Conservation (phyloP, 2,797 vertebrate species). For the Eulemur albifrons region DNA sequence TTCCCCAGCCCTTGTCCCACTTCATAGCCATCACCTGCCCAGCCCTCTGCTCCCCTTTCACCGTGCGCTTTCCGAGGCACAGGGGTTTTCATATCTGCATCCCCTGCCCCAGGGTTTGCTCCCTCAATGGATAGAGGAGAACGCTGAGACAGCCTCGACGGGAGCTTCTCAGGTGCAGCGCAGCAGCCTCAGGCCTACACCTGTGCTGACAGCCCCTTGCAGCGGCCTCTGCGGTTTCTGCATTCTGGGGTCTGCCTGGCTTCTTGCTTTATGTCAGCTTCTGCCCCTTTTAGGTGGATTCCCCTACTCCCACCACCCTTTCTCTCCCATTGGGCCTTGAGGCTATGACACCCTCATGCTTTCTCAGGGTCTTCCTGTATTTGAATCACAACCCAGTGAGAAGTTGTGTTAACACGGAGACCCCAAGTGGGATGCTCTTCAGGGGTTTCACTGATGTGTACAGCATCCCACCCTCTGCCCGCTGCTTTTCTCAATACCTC, state of each 20-base stretch:
- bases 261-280: neutral
- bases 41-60: neutral
- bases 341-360: neutral
- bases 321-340: neutral
- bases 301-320: neutral
- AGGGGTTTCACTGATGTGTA: neutral
- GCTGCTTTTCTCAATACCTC: neutral
- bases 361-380: neutral
- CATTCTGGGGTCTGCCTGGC: neutral
- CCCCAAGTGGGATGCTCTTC: neutral
- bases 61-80: neutral
- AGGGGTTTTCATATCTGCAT: neutral
- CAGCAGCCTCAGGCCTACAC: neutral
- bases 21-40: neutral
- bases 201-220: neutral
- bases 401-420: neutral
- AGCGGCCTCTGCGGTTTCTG: neutral
- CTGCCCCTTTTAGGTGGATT: neutral
- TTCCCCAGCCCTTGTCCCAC: neutral
- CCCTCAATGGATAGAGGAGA: neutral
- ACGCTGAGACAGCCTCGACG: neutral
- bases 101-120: neutral
- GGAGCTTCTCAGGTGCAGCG: neutral
- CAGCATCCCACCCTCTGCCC: neutral
- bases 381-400: neutral